Evolutionary conservation across 2,888 invertebrate genomes (phyloP), one percentile per base, ranked within the genome.

Genomic region (Oxystoma pomonae): DNA sequence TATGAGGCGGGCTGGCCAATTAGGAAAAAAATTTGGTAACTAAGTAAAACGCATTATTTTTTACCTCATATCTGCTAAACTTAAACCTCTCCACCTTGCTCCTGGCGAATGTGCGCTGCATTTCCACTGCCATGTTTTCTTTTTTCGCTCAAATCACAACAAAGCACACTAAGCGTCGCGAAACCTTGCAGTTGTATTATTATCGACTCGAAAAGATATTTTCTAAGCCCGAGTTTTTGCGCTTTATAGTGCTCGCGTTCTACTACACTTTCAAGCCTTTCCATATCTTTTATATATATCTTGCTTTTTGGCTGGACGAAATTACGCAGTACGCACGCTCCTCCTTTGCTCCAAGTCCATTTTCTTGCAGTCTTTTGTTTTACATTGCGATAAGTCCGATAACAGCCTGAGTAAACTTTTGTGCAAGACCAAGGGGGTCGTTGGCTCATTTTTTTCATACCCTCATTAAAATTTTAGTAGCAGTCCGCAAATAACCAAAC

Each of bases 51-150:
- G n/a, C n/a, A n/a, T 57, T 21, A 16, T 16, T 7, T 35, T 20
- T 62, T 65, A 65, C 65, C 65, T 65, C 65, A 61, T 61, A 65
- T 63, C 65, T 22, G 17, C 61, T 61, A 49, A 65, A 65, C 49
- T 63, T 63, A 50, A 65, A 65, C 20, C 63, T 58, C 35, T 65
- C 65, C 16, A 65, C 61, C 3, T 35, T 51, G 16, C 9, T 56
- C 50, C 61, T 58, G 17, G 58, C 2, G 20, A 57, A 55, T 21
- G 55, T 65, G 58, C 63, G 57, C 20, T 55, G 60, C 63, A 63
- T 63, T 51, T 65, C 59, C 51, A 65, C 61, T 16, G 65, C 65
- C 65, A 65, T 65, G 3, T 35, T 60, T 16, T 16, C 19, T 58
- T 53, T 12, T 17, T 2, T 17, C 35, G 22, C 2, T 3, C 12